Percentiles rank a stretch among this genome's conserved stretches.
Evolutionary conservation across 1,140 invertebrate species (phyloP).

Genomic region (Tribolium castaneum): DNA sequence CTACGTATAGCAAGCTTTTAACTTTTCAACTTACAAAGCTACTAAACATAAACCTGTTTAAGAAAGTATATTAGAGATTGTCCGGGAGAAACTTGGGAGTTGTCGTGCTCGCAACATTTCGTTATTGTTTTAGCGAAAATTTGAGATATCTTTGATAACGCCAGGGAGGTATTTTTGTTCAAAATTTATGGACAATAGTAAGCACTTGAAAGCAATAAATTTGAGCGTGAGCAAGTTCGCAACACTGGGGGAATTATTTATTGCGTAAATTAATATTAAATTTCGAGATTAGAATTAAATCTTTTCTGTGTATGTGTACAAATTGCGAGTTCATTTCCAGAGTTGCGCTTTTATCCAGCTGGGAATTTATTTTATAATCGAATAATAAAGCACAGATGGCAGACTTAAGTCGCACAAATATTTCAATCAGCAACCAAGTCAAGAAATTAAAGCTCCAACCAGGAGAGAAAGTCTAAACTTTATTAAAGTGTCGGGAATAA

Average conservation of each 20-base stretch:
- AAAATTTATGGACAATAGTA: slow-evolving; percentile 14
- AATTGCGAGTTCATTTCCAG: slow-evolving; percentile 15
- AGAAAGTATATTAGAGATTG: slow-evolving; percentile 33
- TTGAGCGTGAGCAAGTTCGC: neutral
- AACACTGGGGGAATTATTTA: slow-evolving; percentile 11
- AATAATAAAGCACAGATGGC: slow-evolving; percentile 36
- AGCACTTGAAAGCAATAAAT: slow-evolving; percentile 20
- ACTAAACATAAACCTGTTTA: slow-evolving; percentile 33
- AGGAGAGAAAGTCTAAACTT: slow-evolving; percentile 51
- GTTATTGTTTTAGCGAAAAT: slow-evolving; percentile 17
- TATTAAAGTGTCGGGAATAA: slow-evolving; percentile 56
- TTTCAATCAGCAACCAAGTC: slow-evolving; percentile 49
- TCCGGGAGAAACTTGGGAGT: slow-evolving; percentile 15
- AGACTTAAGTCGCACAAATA: slow-evolving; percentile 43
- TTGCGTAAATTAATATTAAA: slow-evolving; percentile 31
- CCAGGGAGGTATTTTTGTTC: neutral
- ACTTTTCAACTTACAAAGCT: slow-evolving; percentile 40
- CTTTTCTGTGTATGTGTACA: slow-evolving; percentile 20
- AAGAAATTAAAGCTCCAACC: slow-evolving; percentile 50
- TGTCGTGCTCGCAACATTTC: neutral
- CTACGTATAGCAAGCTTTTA: slow-evolving; percentile 30
- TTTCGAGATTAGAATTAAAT: slow-evolving; percentile 12
- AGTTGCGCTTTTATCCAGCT: slow-evolving; percentile 13
- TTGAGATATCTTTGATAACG: neutral
- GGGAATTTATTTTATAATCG: slow-evolving; percentile 36